These are phyloP conservation scores for Antheraea assamensis DNA, from an alignment of 2,888 invertebrate species.

Conservation along the genomic window DNA sequence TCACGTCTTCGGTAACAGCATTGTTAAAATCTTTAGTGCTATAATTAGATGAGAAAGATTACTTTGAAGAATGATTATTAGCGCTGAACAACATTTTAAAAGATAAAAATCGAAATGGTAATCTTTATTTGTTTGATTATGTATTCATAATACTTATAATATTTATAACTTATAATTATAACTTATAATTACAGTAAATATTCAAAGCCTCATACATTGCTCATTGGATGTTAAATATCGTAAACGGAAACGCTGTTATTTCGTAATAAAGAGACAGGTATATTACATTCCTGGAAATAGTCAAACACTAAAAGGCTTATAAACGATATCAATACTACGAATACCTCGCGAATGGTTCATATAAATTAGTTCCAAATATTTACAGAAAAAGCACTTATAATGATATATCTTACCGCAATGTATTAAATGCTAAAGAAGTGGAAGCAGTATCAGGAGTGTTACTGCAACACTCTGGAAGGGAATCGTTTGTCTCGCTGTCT, in stretches of 20 bases:
- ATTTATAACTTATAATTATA: no score
- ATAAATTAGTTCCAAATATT: neutral
- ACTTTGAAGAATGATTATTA: neutral
- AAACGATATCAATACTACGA: neutral
- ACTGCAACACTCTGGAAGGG: slow-evolving; percentile 70
- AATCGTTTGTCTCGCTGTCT: slow-evolving; percentile 77
- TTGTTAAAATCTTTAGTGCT: slow-evolving; percentile 20
- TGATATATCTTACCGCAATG: slow-evolving; percentile 42
- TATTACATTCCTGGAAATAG: neutral
- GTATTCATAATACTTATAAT: no score
- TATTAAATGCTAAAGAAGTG: slow-evolving; percentile 43
- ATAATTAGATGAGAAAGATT: neutral
- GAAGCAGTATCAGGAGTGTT: slow-evolving; percentile 67
- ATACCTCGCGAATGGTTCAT: neutral
- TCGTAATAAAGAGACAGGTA: neutral
- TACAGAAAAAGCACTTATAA: neutral
- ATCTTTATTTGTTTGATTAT: no score
- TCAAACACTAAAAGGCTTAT: neutral
- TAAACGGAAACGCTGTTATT: no score
- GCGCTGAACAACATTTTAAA: neutral
- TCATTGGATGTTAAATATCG: neutral
- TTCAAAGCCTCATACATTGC: neutral
- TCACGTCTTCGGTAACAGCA: slow-evolving; percentile 42
- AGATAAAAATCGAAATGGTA: neutral
- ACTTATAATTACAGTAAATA: no score